These are phyloP conservation scores for Drosophila leontia DNA, from an alignment of 1,140 invertebrate genomes.

Conservation along the genomic window DNA sequence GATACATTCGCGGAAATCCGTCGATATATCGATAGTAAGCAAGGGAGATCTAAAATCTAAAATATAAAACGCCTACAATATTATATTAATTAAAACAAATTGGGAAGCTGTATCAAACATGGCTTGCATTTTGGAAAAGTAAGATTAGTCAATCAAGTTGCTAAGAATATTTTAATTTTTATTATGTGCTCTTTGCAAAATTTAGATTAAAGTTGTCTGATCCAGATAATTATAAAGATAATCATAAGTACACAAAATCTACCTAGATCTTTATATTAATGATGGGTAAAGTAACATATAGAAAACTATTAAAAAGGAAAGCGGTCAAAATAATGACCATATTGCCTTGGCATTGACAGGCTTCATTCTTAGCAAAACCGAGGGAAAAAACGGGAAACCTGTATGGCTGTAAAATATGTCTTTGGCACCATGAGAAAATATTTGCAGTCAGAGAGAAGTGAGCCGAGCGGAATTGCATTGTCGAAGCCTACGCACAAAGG, in stretches of 20 bases:
- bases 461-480: conserved; percentile 18
- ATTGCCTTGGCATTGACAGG: conserved; percentile 45
- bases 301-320: neutral
- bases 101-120: too few relatives aligned
- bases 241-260: neutral
- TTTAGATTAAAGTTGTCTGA: too few relatives aligned
- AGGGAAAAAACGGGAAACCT: conserved; percentile 44
- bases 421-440: conserved; percentile 57
- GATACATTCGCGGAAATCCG: too few relatives aligned
- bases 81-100: too few relatives aligned
- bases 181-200: too few relatives aligned
- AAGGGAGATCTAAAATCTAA: too few relatives aligned
- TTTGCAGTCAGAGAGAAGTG: conserved; percentile 25
- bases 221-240: too few relatives aligned
- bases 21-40: too few relatives aligned
- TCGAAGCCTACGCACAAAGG: conserved; percentile 33
- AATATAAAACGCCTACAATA: too few relatives aligned
- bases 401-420: conserved; percentile 58
- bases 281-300: neutral
- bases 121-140: too few relatives aligned
- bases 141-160: too few relatives aligned
- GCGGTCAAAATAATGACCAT: neutral
- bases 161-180: too few relatives aligned
- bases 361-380: conserved; percentile 54
- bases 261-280: neutral